Evolutionary conservation across 1,140 invertebrate genomes (phyloP).

Genomic region (Scaptomyza hsui): DNA sequence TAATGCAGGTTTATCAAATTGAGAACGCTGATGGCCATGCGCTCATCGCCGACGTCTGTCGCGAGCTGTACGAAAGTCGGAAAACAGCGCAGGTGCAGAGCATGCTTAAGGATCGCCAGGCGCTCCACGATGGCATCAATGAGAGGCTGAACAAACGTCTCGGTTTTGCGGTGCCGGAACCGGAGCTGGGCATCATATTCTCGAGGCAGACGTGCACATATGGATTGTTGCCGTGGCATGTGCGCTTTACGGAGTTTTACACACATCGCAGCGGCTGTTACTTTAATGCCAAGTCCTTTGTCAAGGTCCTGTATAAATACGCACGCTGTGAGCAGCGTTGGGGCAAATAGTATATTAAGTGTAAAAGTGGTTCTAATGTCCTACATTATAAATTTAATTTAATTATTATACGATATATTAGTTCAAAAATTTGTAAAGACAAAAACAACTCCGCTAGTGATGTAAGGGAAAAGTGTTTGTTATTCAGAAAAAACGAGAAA

Average conservation of each 20-base stretch:
- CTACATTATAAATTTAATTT: constrained; percentile 24
- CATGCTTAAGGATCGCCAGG: constrained; percentile 57
- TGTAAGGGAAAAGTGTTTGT: constrained; percentile 52
- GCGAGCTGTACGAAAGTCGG: constrained; percentile 61
- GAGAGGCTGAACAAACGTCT: constrained; percentile 51
- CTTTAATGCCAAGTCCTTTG: constrained; percentile 64
- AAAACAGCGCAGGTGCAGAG: constrained; percentile 46
- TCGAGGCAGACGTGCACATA: constrained; percentile 64
- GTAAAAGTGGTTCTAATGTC: constrained; percentile 9
- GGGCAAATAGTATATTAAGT: constrained; percentile 65
- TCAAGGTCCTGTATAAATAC: constrained; percentile 70
- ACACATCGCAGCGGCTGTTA: constrained; percentile 58
- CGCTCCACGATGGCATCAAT: constrained; percentile 56
- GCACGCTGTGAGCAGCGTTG: constrained; percentile 81
- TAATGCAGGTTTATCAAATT: constrained; percentile 67
- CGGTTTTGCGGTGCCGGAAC: constrained; percentile 55
- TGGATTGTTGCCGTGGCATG: constrained; percentile 78
- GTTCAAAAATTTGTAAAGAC: constrained; percentile 17
- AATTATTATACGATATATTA: constrained; percentile 43
- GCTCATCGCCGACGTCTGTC: constrained; percentile 75
- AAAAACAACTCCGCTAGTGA: constrained; percentile 20
- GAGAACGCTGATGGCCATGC: constrained; percentile 57
- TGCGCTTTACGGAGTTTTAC: constrained; percentile 79
- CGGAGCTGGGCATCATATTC: constrained; percentile 75
- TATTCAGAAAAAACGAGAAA: constrained; percentile 54